These are phyloP conservation scores for Heliconius eleuchia DNA, from an alignment of 1,140 invertebrate genomes.

Conservation along the genomic window DNA sequence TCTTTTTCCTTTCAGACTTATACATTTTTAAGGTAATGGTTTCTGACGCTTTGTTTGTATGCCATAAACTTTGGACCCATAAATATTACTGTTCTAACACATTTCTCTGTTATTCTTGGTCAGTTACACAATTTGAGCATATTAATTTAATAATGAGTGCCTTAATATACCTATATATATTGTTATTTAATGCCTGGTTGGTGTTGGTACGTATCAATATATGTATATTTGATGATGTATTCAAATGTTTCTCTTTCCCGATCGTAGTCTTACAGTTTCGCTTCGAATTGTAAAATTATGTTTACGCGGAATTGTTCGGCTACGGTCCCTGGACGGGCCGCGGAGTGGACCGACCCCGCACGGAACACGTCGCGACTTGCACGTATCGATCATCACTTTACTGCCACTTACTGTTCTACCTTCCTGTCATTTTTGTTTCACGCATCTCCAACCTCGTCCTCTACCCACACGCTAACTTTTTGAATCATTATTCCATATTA, in stretches of 20 bases:
- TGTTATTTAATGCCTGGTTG: constrained; percentile 14
- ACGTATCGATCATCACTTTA: constrained; percentile 75
- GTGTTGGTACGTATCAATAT: constrained; percentile 7
- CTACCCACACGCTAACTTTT: constrained; percentile 66
- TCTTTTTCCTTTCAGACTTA: constrained; percentile 2
- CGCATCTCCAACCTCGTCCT: constrained; percentile 73
- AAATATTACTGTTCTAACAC: background rate
- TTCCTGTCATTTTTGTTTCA: constrained; percentile 74
- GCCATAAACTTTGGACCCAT: background rate
- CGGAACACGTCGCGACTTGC: constrained; percentile 74
- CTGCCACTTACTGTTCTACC: constrained; percentile 74
- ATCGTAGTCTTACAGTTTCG: constrained; percentile 29
- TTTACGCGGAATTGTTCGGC: constrained; percentile 25
- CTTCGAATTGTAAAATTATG: background rate
- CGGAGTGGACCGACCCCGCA: constrained; percentile 61
- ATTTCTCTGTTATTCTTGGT: constrained; percentile 8
- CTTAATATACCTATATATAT: background rate
- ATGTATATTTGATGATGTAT: constrained; percentile 19
- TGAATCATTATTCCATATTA: constrained; percentile 41
- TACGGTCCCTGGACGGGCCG: constrained; percentile 24
- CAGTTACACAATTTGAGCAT: constrained; percentile 25
- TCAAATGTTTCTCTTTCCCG: constrained; percentile 24
- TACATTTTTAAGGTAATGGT: constrained; percentile 2
- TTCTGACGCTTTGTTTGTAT: constrained; percentile 13
- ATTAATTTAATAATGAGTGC: background rate